Evolutionary conservation across 2,797 vertebrate species (phyloP).

Genomic region (Alectoris magna): DNA sequence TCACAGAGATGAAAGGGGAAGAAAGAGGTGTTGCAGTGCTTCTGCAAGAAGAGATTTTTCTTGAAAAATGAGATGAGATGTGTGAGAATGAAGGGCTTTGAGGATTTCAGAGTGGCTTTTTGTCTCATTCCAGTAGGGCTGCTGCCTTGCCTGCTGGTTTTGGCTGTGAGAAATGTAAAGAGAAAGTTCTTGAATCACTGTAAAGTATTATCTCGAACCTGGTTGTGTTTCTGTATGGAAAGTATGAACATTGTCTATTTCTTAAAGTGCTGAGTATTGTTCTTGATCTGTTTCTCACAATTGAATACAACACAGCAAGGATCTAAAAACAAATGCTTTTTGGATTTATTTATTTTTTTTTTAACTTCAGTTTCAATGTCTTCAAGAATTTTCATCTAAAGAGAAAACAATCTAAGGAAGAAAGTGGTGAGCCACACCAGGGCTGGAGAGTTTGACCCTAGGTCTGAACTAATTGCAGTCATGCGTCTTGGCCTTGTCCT

Average conservation of each 20-base stretch:
- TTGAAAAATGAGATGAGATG: slow-evolving; percentile 12
- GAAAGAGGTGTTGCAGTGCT: slow-evolving; percentile 39
- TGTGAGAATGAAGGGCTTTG: not conserved
- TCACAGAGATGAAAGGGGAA: slow-evolving; percentile 25
- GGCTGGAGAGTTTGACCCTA: not conserved
- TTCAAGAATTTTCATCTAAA: not conserved
- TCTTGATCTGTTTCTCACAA: not conserved
- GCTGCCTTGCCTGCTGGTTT: not conserved
- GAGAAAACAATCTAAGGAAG: not conserved
- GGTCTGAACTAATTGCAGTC: not conserved
- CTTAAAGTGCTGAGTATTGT: not conserved
- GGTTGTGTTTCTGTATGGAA: not conserved
- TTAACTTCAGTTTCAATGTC: not conserved
- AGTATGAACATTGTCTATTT: not conserved
- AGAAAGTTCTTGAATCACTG: not conserved
- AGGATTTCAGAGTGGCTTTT: not conserved
- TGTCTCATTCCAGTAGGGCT: not conserved
- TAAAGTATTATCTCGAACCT: not conserved
- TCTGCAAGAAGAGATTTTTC: slow-evolving; percentile 14
- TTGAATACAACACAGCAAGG: not conserved
- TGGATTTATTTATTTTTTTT: not conserved
- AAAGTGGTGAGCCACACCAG: not conserved
- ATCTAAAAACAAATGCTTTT: not conserved
- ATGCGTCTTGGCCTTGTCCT: not conserved
- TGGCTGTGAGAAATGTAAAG: not conserved